These are phyloP conservation scores for Oedothorax gibbosus DNA, from an alignment of 1,140 invertebrate genomes.

Conservation along the genomic window DNA sequence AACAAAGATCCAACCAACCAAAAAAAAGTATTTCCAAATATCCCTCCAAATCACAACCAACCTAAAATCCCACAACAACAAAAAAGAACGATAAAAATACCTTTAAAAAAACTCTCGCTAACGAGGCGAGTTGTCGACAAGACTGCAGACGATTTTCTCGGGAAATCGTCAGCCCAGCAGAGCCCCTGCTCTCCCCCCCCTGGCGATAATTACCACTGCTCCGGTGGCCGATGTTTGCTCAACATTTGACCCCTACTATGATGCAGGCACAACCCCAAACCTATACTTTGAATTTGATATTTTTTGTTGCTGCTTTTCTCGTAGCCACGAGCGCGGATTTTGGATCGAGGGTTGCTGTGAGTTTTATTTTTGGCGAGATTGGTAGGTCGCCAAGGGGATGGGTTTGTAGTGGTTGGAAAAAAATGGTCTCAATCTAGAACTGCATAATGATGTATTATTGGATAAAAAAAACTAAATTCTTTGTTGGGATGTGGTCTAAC, in stretches of 20 bases:
- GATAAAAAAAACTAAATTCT: neutral
- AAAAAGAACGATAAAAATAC: neutral
- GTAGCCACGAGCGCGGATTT: slow-evolving; percentile 35
- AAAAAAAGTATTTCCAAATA: too few species aligned
- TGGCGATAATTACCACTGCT: slow-evolving; percentile 54
- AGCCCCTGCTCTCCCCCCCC: neutral
- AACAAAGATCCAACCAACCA: too few species aligned
- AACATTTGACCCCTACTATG: slow-evolving; percentile 58
- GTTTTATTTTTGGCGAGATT: slow-evolving; percentile 12
- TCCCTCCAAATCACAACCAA: too few species aligned
- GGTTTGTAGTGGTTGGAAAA: neutral
- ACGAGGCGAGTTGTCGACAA: slow-evolving; percentile 54
- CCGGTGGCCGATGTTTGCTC: slow-evolving; percentile 60
- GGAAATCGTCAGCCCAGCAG: too few species aligned
- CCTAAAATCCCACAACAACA: neutral
- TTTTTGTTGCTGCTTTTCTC: slow-evolving; percentile 37
- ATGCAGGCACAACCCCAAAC: slow-evolving; percentile 43
- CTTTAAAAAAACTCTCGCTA: slow-evolving; percentile 35
- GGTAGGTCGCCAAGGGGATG: too few species aligned
- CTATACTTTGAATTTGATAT: slow-evolving; percentile 46
- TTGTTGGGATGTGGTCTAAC: neutral
- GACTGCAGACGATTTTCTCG: slow-evolving; percentile 18
- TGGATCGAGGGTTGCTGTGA: neutral
- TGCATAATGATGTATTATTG: too few species aligned
- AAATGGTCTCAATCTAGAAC: too few species aligned